Percentiles rank a stretch among this genome's conserved stretches.
phyloP scores from a whole-genome alignment of 2,113 vertebrate genomes.

The Columba livia region DNA sequence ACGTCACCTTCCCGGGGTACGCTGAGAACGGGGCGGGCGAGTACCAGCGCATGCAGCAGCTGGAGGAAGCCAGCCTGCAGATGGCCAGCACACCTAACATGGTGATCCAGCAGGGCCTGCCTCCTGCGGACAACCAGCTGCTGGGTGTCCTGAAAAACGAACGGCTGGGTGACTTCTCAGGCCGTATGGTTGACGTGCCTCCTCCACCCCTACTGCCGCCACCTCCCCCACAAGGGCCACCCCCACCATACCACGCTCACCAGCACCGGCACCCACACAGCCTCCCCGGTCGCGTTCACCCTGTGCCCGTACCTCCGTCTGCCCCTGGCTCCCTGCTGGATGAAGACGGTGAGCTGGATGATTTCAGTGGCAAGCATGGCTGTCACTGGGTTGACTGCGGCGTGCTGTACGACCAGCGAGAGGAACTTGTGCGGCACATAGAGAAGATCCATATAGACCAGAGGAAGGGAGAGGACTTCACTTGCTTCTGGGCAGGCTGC shows the following conservation, averaged over 20 bases:
- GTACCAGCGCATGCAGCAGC: slow-evolving; percentile 78
- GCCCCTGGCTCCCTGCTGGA: slow-evolving; percentile 73
- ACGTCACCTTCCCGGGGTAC: slow-evolving; percentile 35
- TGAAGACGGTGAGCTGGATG: slow-evolving; percentile 83
- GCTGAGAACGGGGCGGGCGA: slow-evolving; percentile 52
- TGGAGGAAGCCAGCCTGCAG: slow-evolving; percentile 81
- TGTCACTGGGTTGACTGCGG: slow-evolving; percentile 90
- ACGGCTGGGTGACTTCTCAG: slow-evolving; percentile 64
- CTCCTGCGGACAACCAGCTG: slow-evolving; percentile 34
- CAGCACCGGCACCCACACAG: slow-evolving; percentile 70
- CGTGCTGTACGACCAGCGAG: slow-evolving; percentile 86
- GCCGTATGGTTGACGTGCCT: slow-evolving; percentile 26
- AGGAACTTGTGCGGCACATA: slow-evolving; percentile 92
- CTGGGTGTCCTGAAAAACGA: slow-evolving; percentile 62
- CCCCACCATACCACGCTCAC: slow-evolving; percentile 88
- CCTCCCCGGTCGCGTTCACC: slow-evolving; percentile 50
- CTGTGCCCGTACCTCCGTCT: slow-evolving; percentile 40
- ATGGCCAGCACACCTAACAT: slow-evolving; percentile 78
- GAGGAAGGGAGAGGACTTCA: slow-evolving; percentile 92
- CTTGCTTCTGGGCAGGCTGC: slow-evolving; percentile 93
- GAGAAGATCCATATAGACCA: slow-evolving; percentile 94
- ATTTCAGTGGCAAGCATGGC: slow-evolving; percentile 75
- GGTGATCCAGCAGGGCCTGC: slow-evolving; percentile 83
- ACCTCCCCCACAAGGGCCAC: slow-evolving; percentile 80
- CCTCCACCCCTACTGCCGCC: slow-evolving; percentile 54